Evolutionary conservation across 2,113 vertebrate species (phyloP), one percentile per base, ranked within the genome.

Genomic region (Recurvirostra avosetta): DNA sequence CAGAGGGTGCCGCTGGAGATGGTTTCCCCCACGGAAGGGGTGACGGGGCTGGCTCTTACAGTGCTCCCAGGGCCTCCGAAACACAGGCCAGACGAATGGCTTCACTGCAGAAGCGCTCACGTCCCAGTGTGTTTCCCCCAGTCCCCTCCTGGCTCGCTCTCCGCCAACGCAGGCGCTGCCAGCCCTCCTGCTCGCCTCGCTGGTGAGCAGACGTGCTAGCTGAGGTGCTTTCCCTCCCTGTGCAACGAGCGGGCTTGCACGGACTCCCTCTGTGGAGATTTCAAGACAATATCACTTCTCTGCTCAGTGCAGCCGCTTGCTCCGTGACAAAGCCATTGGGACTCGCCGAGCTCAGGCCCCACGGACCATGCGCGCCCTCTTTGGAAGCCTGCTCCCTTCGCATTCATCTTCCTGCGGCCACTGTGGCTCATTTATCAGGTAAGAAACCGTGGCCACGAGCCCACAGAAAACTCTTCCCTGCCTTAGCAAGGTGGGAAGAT

Each of bases 341-440:
- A 34, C 70, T 53, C 2, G 36, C 55, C 27, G 34, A 49, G 55
- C 79, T 38, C 38, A 50, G 40, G 92, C 47, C 38, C 67, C 17
- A 27, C 0, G 3, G 36, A 32, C 68, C 12, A 38, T n/a, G 13
- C 2, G 1, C 1, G 3, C 6, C 41, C 61, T 38, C 79, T 62
- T 61, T 72, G 83, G 61, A 73, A 76, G 59, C 17, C n/a, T 66
- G 29, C n/a, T 80, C 79, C 55, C 45, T 36, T 36, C 70, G 17
- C 52, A 25, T 67, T 53, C 80, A 52, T 49, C 70, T 92, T 94
- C 76, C 86, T 53, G 45, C 41, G 85, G 70, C 78, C 29, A 8
- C 2, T 75, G 41, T 38, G 80, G 52, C 72, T 73, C 50, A 26
- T 56, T 82, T 63, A 16, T 19, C 68, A 73, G 41, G 21, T 62